Evolutionary conservation across 2,113 vertebrate genomes (phyloP).

Genomic region (Otolemur garnettii): DNA sequence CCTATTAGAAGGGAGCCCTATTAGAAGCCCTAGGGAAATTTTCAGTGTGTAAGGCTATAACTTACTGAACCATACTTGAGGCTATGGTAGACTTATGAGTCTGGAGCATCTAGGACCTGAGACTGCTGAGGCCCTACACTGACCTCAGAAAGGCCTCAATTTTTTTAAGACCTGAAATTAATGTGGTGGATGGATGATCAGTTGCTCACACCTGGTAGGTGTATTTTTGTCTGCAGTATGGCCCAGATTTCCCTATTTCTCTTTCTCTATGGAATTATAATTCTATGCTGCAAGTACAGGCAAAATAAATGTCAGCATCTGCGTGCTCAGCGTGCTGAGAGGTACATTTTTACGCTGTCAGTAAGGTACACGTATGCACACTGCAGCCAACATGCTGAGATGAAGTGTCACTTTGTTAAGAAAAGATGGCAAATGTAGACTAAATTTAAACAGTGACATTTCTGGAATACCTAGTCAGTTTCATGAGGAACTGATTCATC

Average conservation of each 20-base stretch:
- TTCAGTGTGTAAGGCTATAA: background rate
- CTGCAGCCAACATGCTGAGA: background rate
- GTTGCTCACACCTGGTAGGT: background rate
- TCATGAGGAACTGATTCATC: constrained; percentile 66
- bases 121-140: background rate
- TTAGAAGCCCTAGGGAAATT: background rate
- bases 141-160: background rate
- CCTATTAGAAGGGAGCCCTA: background rate
- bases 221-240: background rate
- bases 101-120: background rate
- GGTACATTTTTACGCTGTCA: background rate
- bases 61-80: background rate
- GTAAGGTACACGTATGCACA: no score
- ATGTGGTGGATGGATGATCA: background rate
- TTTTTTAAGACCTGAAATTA: background rate
- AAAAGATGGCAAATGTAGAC: constrained; percentile 61
- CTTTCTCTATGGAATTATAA: background rate
- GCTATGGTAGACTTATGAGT: background rate
- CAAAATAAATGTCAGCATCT: background rate
- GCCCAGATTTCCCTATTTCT: background rate
- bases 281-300: background rate
- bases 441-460: constrained; percentile 55
- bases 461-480: constrained; percentile 76
- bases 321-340: background rate
- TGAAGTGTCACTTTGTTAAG: background rate